These are phyloP conservation scores for Psittacara wagleri DNA, from an alignment of 2,113 vertebrate genomes.

Conservation along the genomic window DNA sequence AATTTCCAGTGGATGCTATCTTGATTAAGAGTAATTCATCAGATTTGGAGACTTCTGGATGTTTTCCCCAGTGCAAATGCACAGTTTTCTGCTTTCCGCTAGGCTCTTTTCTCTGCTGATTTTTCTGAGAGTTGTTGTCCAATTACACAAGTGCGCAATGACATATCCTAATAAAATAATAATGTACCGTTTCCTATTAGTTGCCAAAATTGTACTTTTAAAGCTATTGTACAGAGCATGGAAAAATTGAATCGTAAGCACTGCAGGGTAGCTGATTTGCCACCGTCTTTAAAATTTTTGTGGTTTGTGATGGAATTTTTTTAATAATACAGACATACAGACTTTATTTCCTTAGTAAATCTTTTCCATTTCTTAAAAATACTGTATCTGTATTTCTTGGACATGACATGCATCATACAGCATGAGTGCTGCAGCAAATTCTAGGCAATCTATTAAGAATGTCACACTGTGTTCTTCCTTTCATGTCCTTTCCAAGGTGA, in stretches of 20 bases:
- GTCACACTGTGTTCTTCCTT: background rate
- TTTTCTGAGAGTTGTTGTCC: background rate
- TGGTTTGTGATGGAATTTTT: background rate
- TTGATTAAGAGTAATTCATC: background rate
- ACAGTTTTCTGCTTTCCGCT: background rate
- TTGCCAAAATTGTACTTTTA: background rate
- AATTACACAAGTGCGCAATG: background rate
- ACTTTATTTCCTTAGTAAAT: background rate
- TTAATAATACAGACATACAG: background rate
- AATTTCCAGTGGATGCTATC: background rate
- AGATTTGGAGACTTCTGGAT: background rate
- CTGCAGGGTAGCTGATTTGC: background rate
- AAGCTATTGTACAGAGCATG: fast-evolving
- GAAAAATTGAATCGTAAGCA: background rate
- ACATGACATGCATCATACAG: background rate
- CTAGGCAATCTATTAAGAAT: background rate
- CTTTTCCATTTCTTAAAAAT: background rate
- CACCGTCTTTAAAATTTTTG: background rate
- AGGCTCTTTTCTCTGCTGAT: background rate
- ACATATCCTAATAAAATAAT: background rate
- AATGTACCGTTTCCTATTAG: background rate
- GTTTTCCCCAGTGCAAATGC: background rate
- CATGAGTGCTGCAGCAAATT: background rate
- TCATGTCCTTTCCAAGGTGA: conserved; percentile 40
- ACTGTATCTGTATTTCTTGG: background rate